Percentiles rank a stretch among this genome's conserved stretches.
Evolutionary conservation across 2,888 invertebrate species (phyloP).

Genomic region (Clunio marinus): DNA sequence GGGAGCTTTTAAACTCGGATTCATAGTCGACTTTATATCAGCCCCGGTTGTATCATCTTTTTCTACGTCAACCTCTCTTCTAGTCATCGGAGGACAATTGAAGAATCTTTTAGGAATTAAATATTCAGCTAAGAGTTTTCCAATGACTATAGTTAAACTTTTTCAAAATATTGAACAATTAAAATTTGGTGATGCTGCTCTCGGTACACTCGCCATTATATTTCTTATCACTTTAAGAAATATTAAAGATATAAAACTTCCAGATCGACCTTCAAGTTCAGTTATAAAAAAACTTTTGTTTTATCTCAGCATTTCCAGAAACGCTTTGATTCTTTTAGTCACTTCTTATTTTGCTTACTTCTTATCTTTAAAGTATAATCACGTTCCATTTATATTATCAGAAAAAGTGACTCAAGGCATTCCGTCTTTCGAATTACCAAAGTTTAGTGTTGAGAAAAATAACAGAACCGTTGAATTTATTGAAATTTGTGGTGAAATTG

Average conservation of each 20-base stretch:
- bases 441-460: conserved; percentile 58
- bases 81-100: conserved; percentile 70
- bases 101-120: conserved; percentile 69
- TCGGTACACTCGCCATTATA: conserved; percentile 63
- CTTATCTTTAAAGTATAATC: conserved; percentile 46
- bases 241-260: not conserved
- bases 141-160: conserved; percentile 57
- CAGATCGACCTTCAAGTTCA: not conserved
- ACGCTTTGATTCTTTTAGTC: conserved; percentile 69
- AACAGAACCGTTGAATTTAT: conserved; percentile 58
- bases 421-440: conserved; percentile 64
- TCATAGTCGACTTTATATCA: conserved; percentile 79
- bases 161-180: conserved; percentile 53
- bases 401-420: conserved; percentile 61
- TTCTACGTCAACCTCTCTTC: conserved; percentile 76
- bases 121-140: conserved; percentile 63
- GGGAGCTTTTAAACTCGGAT: conserved; percentile 78
- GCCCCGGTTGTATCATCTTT: conserved; percentile 78
- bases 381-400: conserved; percentile 62
- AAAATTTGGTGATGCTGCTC: conserved; percentile 58
- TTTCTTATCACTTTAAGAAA: conserved; percentile 54
- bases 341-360: conserved; percentile 60
- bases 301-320: conserved; percentile 72
- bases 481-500: conserved; percentile 67
- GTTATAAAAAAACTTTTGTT: conserved; percentile 59